These are phyloP conservation scores for Chloroceryle aenea DNA, from an alignment of 2,113 vertebrate species.

Conservation along the genomic window DNA sequence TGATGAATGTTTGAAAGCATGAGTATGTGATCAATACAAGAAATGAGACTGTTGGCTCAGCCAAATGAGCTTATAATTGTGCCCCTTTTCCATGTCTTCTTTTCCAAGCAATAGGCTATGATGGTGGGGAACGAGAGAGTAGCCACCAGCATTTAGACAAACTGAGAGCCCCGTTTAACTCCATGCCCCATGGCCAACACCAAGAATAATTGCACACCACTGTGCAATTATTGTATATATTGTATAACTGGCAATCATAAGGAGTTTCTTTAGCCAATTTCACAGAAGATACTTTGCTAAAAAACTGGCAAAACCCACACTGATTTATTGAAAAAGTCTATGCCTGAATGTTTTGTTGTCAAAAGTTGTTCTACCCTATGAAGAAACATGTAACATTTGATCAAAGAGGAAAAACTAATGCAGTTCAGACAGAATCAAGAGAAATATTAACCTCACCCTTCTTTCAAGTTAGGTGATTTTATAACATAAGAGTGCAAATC, in stretches of 20 bases:
- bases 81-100: background rate
- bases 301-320: background rate
- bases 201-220: background rate
- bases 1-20: background rate
- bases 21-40: background rate
- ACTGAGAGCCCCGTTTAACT: background rate
- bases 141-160: background rate
- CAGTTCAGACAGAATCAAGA: background rate
- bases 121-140: accelerated
- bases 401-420: background rate
- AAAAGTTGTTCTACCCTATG: background rate
- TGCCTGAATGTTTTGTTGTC: background rate
- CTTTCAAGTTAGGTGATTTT: slow-evolving; percentile 41
- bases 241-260: too few species aligned
- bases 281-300: background rate
- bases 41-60: background rate
- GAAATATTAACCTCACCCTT: background rate
- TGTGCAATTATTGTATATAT: too few species aligned
- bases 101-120: background rate
- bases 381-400: background rate
- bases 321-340: background rate
- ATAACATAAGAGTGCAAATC: slow-evolving; percentile 22
- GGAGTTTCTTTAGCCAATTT: too few species aligned
- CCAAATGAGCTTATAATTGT: background rate
- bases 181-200: background rate